A percentile compares a stretch with the other conserved stretches of the same genome.
phyloP scores from a whole-genome alignment of 2,888 invertebrate species.

The Noctuana brunneofusca region DNA sequence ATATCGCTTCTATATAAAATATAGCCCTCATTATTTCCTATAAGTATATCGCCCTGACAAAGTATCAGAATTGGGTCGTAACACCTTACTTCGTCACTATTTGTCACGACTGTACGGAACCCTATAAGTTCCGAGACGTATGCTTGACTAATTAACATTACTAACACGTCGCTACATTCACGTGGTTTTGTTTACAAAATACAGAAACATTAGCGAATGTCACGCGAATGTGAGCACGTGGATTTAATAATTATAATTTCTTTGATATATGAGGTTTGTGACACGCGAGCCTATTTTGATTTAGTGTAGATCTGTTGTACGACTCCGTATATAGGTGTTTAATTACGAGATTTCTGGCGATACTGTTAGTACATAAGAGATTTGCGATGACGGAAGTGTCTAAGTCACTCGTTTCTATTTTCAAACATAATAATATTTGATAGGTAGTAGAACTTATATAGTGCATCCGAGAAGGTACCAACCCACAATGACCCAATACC shows the following conservation, averaged over 20 bases:
- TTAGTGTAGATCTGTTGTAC: too few species aligned
- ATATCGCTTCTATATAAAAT: neutral
- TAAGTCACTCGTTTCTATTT: too few species aligned
- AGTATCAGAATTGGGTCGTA: neutral
- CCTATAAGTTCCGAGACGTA: neutral
- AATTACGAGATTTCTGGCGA: too few species aligned
- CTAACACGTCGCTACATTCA: conserved; percentile 6
- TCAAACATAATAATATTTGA: too few species aligned
- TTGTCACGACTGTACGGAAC: neutral
- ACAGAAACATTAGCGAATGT: conserved; percentile 15
- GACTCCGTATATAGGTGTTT: too few species aligned
- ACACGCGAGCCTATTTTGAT: neutral
- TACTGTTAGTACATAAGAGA: too few species aligned
- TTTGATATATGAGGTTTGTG: neutral
- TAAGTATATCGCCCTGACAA: neutral
- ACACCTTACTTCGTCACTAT: neutral
- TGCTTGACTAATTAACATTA: conserved; percentile 7
- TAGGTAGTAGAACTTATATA: too few species aligned
- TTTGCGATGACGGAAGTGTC: too few species aligned
- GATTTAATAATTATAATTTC: neutral
- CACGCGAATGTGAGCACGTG: conserved; percentile 16
- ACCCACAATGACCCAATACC: too few species aligned
- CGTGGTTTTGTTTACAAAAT: conserved; percentile 26
- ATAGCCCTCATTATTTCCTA: neutral
- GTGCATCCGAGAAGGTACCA: too few species aligned